Evolutionary conservation across 1,140 invertebrate species (phyloP), one percentile per base, ranked within the genome.

Genomic region (Antheraea mylitta): DNA sequence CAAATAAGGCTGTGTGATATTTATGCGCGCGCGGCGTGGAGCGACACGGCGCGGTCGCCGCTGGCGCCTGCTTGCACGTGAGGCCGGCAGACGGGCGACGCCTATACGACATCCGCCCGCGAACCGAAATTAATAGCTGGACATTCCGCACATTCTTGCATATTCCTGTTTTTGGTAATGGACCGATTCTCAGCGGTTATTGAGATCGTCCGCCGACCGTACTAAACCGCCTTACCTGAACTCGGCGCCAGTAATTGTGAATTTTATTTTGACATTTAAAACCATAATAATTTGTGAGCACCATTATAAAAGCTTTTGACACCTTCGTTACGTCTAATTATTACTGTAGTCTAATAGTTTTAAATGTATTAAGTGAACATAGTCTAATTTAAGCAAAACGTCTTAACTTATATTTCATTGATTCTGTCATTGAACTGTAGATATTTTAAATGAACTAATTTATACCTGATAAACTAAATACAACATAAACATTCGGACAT

Each of bases 101-200:
- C 70, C 76, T 76, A 68, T 69, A 70, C 67, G 70, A 82, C 79
- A 81, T 81, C 79, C 75, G 70, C 74, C 72, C 69, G 74, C 71
- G 73, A 83, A 80, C 78, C 69, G 73, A 77, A 86, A 86, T 87
- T 87, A 82, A 89, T 87, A 76, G 77, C 81, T 53, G 76, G 70
- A 79, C 84, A 89, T 89, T 83, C 86, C 83, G 63, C 70, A 70
- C 82, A 81, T 86, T 87, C 78, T 81, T 86, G 75, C 69, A 73
- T 67, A 82, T 87, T 85, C 83, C 78, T 76, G 72, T 79, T 76
- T 68, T 71, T 19, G 67, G 70, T 76, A 73, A 73, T 74, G 65
- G 65, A 67, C 70, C 60, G 59, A 64, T 58, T 69, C 62, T 64
- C 37, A 59, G 58, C 62, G 58, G 59, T 74, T 73, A 74, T 78